phyloP scores from a whole-genome alignment of 2,797 vertebrate genomes.

The Siniperca undulata region DNA sequence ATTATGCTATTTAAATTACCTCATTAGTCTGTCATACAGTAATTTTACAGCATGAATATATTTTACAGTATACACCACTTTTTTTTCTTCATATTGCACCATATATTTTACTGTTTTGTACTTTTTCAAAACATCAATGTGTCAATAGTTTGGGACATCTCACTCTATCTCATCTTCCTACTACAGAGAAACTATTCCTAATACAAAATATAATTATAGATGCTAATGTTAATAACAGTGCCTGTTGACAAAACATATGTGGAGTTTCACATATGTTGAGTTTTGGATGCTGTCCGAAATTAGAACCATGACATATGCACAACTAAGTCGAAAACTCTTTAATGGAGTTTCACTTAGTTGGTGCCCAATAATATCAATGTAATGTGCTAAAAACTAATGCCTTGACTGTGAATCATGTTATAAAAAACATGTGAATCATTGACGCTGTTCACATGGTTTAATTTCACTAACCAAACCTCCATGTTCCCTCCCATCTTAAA shows the following conservation, averaged over 20 bases:
- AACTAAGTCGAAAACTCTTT: constrained; percentile 38
- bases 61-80: background rate
- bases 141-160: constrained; percentile 18
- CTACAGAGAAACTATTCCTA: background rate
- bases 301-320: constrained; percentile 9
- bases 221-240: constrained; percentile 7
- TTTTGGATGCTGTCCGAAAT: constrained; percentile 25
- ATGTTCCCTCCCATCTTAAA: constrained; percentile 80
- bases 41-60: constrained; percentile 10
- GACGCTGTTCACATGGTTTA: constrained; percentile 46
- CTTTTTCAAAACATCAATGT: constrained; percentile 11
- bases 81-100: background rate
- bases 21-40: background rate
- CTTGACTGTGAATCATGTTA: constrained; percentile 40
- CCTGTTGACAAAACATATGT: constrained; percentile 31
- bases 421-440: constrained; percentile 50
- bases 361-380: constrained; percentile 7
- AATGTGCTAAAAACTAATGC: constrained; percentile 14
- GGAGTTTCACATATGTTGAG: constrained; percentile 22
- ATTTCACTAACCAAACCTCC: constrained; percentile 59
- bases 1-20: background rate
- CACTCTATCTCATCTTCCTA: too few species aligned
- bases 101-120: background rate
- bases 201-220: background rate
- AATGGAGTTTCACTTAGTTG: constrained; percentile 38